Conservation (phyloP, 92 coral and sea anemone species). For the Phenganax marumi region DNA sequence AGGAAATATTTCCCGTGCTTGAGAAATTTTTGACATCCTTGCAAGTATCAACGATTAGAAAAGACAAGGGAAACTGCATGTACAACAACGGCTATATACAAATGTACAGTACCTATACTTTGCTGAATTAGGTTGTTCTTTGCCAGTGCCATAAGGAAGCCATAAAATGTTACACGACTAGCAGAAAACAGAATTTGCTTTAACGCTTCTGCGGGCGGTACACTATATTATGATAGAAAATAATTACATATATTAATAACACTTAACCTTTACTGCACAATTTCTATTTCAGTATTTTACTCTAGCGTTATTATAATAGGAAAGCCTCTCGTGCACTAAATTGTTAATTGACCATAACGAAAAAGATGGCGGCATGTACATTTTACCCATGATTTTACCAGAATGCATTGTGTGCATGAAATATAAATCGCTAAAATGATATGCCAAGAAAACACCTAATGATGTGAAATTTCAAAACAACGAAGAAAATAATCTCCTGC, state of each 20-base stretch:
- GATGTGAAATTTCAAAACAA: too few species aligned
- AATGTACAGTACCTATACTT: constrained; percentile 64
- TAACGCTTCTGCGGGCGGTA: constrained; percentile 70
- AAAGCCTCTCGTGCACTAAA: too few species aligned
- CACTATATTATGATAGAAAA: constrained; percentile 52
- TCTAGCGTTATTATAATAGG: too few species aligned
- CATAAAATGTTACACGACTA: constrained; percentile 89
- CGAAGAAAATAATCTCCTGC: too few species aligned
- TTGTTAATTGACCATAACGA: too few species aligned
- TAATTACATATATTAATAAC: not conserved
- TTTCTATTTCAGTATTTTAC: too few species aligned
- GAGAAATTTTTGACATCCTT: not conserved
- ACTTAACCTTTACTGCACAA: not conserved
- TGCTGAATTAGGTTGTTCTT: constrained; percentile 76
- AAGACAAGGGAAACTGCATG: not conserved
- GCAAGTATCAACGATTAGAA: not conserved
- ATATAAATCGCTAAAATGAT: too few species aligned
- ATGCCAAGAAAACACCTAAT: too few species aligned
- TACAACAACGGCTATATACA: not conserved
- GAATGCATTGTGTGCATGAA: too few species aligned
- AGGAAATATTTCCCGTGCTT: too few species aligned
- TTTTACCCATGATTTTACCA: too few species aligned
- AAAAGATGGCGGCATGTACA: too few species aligned
- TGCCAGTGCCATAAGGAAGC: constrained; percentile 91
- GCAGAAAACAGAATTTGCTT: constrained; percentile 75